Evolutionary conservation across 2,888 invertebrate species (phyloP), one percentile per base, ranked within the genome.

Genomic region (Hydrotaea cyrtoneurina): DNA sequence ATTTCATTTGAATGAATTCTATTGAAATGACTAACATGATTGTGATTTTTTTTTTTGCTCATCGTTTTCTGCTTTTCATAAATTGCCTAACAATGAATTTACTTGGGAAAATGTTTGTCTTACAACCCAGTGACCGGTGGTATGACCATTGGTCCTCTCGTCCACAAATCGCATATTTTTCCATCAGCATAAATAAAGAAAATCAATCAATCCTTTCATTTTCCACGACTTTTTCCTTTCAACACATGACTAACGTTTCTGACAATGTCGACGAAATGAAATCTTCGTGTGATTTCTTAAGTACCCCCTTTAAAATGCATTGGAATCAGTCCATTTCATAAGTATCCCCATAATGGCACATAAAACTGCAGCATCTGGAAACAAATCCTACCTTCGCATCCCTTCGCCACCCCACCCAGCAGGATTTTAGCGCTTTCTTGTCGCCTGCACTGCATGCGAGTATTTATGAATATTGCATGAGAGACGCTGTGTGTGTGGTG

Each of bases 401-500:
- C 3, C 39, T 3, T 39, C 13, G 26, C 43, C 2, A 43, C 55
- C 13, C 4, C 31, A 7, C 31, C 57, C 19, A 11, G n/a, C n/a
- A n/a, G n/a, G 19, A 23, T 23, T 66, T 17, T 66, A 26, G 8
- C 26, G 26, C n/a, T 66, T 66, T 39, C 26, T 69, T 19, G 53
- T 62, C 36, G 21, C 62, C 64, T 80, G 19, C 74, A 31, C 43
- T 59, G 77, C 78, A n/a, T n/a, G n/a, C n/a, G n/a, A n/a, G 74
- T 80, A 69, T 78, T 83, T 83, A 80, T 83, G 80, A 80, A 83
- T 83, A 83, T 71, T 80, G 69, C 74, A 83, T 80, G 80, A 80
- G 62, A 46, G 46, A 64, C 23, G 36, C 13, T 57, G 31, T 55
- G 31, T 57, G 31, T 55, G 31, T 31, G 3, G 10, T 17, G 17